Evolutionary conservation across 2,113 vertebrate species (phyloP).

Genomic region (Neotragus moschatus): DNA sequence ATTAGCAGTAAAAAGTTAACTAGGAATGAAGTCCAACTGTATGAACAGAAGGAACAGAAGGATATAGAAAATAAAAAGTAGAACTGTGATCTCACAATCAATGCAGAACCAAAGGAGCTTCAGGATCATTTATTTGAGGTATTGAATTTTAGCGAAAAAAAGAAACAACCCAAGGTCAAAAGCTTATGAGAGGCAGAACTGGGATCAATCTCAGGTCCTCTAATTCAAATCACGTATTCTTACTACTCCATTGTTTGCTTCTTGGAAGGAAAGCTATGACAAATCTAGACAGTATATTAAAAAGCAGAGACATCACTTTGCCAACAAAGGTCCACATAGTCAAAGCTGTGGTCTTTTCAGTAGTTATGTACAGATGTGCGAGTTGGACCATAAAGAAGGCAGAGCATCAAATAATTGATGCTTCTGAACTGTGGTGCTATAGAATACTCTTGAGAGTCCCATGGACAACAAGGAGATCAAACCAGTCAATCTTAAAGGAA

Average conservation of each 20-base stretch:
- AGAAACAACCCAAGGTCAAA: neutral
- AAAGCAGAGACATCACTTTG: neutral
- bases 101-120: neutral
- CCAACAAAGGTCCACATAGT: neutral
- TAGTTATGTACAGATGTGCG: neutral
- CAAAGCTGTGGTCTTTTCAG: neutral
- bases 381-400: neutral
- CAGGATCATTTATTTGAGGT: neutral
- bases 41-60: neutral
- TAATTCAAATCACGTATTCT: neutral
- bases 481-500: neutral
- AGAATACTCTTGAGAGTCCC: neutral
- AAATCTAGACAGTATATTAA: neutral
- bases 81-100: neutral
- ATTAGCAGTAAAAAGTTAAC: neutral
- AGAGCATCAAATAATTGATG: neutral
- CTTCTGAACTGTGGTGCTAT: neutral
- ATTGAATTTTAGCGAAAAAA: neutral
- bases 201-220: neutral
- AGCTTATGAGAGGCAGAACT: neutral
- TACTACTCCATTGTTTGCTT: neutral
- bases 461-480: neutral
- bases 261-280: neutral
- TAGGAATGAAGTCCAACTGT: neutral
- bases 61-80: neutral